These are phyloP conservation scores for Harpalus rufipes DNA, from an alignment of 2,888 invertebrate genomes.

Conservation along the genomic window DNA sequence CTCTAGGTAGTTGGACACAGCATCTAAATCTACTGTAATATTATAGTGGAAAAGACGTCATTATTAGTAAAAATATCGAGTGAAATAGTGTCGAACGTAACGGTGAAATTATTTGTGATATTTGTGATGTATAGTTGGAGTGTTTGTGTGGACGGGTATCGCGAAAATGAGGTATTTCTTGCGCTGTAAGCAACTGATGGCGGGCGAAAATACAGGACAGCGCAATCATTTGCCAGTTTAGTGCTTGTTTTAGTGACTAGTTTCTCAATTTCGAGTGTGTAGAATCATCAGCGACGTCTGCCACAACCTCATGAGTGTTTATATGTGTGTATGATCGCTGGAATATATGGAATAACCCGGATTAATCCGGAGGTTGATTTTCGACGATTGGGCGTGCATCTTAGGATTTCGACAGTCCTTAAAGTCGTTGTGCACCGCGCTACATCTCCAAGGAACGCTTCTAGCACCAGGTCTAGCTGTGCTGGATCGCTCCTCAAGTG, in stretches of 20 bases:
- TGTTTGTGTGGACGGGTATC: constrained; percentile 78
- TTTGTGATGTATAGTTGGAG: constrained; percentile 79
- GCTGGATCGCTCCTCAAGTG: constrained; percentile 26
- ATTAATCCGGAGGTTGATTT: constrained; percentile 69
- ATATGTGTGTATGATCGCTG: constrained; percentile 66
- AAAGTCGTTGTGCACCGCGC: constrained; percentile 5
- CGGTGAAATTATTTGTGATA: constrained; percentile 77
- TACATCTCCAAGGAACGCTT: neutral
- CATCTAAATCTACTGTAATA: constrained; percentile 81
- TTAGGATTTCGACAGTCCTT: constrained; percentile 15
- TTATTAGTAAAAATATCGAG: constrained; percentile 78
- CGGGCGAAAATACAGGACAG: constrained; percentile 77
- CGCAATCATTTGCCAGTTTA: constrained; percentile 75
- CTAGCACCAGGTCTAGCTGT: neutral
- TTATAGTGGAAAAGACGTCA: constrained; percentile 80
- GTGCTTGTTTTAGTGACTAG: constrained; percentile 72
- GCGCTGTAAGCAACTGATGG: constrained; percentile 78
- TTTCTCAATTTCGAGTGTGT: constrained; percentile 62
- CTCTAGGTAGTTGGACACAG: constrained; percentile 85
- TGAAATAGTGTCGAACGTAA: constrained; percentile 77
- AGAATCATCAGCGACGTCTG: constrained; percentile 60
- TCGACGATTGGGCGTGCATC: constrained; percentile 74
- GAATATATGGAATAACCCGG: constrained; percentile 60
- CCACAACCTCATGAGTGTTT: constrained; percentile 64
- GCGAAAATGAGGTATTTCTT: constrained; percentile 79